Conservation (phyloP, 1,140 invertebrate species). For the Macrocentrus cingulum region DNA sequence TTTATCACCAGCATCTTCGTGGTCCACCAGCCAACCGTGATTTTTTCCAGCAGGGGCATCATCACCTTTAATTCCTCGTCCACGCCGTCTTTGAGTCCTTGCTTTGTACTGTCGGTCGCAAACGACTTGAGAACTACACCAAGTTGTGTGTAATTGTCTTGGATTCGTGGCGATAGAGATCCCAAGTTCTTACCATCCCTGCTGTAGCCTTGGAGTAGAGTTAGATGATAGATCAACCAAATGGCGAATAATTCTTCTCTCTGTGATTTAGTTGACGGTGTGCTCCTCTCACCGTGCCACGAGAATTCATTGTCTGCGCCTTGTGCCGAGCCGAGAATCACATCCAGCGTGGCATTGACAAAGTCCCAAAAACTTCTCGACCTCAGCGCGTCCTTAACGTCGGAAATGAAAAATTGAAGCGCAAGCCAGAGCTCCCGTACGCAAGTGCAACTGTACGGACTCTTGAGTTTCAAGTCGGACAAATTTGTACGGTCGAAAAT, state of each 20-base stretch:
- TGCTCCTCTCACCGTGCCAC: conserved; percentile 26
- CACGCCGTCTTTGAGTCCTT: conserved; percentile 46
- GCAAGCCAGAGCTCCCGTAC: conserved; percentile 56
- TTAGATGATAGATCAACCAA: conserved; percentile 52
- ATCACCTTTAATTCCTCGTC: conserved; percentile 52
- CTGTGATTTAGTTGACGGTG: conserved; percentile 36
- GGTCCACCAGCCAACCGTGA: conserved; percentile 54
- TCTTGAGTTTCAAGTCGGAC: conserved; percentile 43
- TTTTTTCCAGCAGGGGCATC: conserved; percentile 47
- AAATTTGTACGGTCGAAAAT: conserved; percentile 46
- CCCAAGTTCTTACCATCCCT: conserved; percentile 40
- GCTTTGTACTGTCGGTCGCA: conserved; percentile 46
- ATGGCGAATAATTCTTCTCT: conserved; percentile 50
- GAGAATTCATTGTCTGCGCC: conserved; percentile 13
- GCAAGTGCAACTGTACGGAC: conserved; percentile 55
- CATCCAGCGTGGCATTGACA: conserved; percentile 44
- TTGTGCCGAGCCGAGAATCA: conserved; percentile 27
- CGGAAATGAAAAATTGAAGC: conserved; percentile 48
- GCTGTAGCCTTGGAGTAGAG: conserved; percentile 48
- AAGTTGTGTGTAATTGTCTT: conserved; percentile 43
- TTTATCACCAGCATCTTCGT: conserved; percentile 48
- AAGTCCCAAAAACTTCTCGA: conserved; percentile 47
- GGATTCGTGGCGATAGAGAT: conserved; percentile 35
- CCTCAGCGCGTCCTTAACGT: conserved; percentile 4
- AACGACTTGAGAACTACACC: conserved; percentile 51